Percentiles rank a stretch among this genome's conserved stretches.
phyloP scores from a whole-genome alignment of 1,140 invertebrate genomes.

The Rhyzopertha dominica region DNA sequence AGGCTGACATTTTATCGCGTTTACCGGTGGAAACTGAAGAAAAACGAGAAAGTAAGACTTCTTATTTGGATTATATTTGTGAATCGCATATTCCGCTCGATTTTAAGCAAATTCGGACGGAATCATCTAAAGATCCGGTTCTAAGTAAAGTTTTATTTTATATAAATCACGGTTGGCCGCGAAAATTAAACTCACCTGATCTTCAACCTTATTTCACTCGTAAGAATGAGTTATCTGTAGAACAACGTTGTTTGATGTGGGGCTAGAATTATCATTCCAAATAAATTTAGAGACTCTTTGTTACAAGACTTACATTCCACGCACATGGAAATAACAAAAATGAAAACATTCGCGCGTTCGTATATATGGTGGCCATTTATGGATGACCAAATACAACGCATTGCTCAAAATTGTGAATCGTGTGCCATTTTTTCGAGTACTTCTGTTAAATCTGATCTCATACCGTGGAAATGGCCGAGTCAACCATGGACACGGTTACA shows the following conservation, averaged over 20 bases:
- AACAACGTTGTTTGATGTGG: conserved; percentile 31
- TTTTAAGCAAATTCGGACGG: no score
- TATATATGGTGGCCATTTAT: conserved; percentile 30
- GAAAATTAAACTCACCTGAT: no score
- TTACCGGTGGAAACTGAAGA: no score
- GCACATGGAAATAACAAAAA: conserved; percentile 35
- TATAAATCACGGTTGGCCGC: no score
- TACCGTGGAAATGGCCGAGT: conserved; percentile 22
- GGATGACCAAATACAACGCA: conserved; percentile 22
- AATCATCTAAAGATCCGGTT: no score
- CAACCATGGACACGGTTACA: conserved; percentile 46
- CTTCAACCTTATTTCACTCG: no score
- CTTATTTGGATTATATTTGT: no score
- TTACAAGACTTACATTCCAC: conserved; percentile 36
- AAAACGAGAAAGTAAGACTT: no score
- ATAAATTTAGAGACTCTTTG: conserved; percentile 18
- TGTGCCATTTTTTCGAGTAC: neutral
- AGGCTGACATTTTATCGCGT: no score
- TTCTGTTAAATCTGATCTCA: conserved; percentile 3
- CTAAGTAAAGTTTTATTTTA: no score
- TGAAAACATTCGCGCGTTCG: conserved; percentile 34
- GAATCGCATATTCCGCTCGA: no score
- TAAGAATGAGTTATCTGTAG: no score
- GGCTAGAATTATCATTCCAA: conserved; percentile 35
- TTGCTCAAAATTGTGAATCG: conserved; percentile 19